Base-by-base conservation (phyloP, 2,888 invertebrate species). In the Ormyrus pomaceus region DNA sequence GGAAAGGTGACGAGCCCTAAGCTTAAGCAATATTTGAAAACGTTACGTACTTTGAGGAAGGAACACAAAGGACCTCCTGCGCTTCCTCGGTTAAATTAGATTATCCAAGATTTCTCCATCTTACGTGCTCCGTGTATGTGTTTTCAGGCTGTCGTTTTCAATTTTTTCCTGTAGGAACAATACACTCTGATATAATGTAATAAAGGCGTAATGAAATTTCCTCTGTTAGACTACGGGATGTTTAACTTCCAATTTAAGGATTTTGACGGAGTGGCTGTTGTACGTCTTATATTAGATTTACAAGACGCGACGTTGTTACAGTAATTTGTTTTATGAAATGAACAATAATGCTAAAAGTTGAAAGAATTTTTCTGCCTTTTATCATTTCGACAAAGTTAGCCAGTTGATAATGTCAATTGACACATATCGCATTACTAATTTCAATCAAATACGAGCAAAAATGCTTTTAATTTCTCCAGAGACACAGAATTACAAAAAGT, bases 41-140 rank as follows among this genome's bases (percentile, higher is more conserved):
- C 55, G 68, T 46, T 7, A 48, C n/a, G 46, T 10, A 2, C n/a
- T 19, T n/a, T 34, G 19, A 0, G 53, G 6, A 48, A 56, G 69
- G 11, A 48, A 13, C 45, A 7, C 56, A 69, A 48, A 46, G 48
- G 19, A 58, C 11, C 5, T 50, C 69, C 48, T 34, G n/a, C 48
- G 59, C 48, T 48, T 70, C 50, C 59, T 70, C n/a, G 50, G 50
- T 48, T 50, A 59, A 48, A 70, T 70, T 70, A 59, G 59, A 70
- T 70, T 70, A 70, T 48, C 19, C 59, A 34, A 59, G 55, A 59
- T 70, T 74, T 48, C 46, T 45, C 45, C 50, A 1, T 58, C 9
- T 48, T 58, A 13, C 10, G 56, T 53, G 48, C 34, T n/a, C 19
- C 34, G 45, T 6, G 11, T 34, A 6, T 59, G 11, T 10, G 64